phyloP scores from a whole-genome alignment of 2,113 vertebrate species.

The Macroglossus sobrinus region DNA sequence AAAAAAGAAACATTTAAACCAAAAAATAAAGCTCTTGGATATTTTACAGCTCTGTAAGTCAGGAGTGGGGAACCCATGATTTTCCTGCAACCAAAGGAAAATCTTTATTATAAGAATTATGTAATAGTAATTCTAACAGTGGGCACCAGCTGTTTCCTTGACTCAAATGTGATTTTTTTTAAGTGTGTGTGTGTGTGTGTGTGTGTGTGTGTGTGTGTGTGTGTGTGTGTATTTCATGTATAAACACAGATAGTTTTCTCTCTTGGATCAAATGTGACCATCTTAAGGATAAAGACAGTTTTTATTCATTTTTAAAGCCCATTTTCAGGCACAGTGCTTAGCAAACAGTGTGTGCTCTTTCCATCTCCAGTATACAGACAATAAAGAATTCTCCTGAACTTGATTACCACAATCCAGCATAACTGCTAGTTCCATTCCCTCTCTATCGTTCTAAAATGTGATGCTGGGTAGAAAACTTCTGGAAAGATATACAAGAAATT shows the following conservation, averaged over 20 bases:
- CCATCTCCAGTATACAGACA: neutral
- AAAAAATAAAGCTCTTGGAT: neutral
- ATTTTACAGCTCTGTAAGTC: slow-evolving; percentile 16
- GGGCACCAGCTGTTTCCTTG: neutral
- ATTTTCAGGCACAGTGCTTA: neutral
- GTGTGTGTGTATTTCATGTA: too few species aligned
- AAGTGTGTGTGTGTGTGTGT: too few species aligned
- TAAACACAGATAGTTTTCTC: too few species aligned
- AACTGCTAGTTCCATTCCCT: neutral
- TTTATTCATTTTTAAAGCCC: neutral
- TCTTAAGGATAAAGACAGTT: neutral
- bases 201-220: too few species aligned
- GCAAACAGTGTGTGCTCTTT: neutral
- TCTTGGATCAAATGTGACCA: neutral
- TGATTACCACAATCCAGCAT: neutral
- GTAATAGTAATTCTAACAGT: neutral
- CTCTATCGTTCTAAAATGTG: neutral
- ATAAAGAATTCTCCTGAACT: neutral
- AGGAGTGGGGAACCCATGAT: slow-evolving; percentile 3
- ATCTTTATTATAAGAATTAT: neutral
- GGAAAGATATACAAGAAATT: neutral
- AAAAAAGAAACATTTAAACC: neutral
- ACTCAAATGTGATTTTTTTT: neutral
- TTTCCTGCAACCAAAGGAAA: neutral
- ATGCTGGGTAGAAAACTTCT: neutral